phyloP scores from a whole-genome alignment of 2,797 vertebrate species.

The Austrolebias charrua region DNA sequence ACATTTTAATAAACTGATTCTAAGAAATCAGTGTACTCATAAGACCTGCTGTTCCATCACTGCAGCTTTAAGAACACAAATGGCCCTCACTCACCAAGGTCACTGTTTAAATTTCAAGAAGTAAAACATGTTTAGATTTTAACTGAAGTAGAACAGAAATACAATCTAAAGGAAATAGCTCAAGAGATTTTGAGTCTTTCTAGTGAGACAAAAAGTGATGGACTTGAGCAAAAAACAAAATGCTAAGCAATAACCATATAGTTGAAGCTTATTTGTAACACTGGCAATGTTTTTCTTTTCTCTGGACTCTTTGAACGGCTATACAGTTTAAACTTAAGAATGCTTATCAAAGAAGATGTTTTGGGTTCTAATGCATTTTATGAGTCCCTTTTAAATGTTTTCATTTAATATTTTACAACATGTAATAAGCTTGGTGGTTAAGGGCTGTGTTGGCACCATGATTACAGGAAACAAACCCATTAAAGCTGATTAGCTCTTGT shows the following conservation, averaged over 20 bases:
- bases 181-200: too few relatives aligned
- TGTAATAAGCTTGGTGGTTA: conserved; percentile 87
- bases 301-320: background rate
- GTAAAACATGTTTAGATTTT: background rate
- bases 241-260: too few relatives aligned
- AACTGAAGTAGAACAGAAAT: background rate
- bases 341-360: conserved; percentile 18
- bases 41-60: too few relatives aligned
- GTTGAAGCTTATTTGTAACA: background rate
- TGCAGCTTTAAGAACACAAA: background rate
- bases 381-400: conserved; percentile 84
- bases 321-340: conserved; percentile 14
- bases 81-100: conserved; percentile 25
- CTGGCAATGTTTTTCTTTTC: background rate
- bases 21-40: too few relatives aligned
- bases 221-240: background rate
- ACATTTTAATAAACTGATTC: too few relatives aligned
- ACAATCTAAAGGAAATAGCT: background rate
- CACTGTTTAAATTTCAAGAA: conserved; percentile 17
- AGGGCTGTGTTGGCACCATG: conserved; percentile 82
- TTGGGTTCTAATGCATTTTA: conserved; percentile 71
- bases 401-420: conserved; percentile 87
- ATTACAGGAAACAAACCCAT: conserved; percentile 89
- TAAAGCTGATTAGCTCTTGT: conserved; percentile 89
- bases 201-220: too few relatives aligned